A percentile compares a stretch with the other conserved stretches of the same genome.
Conservation (phyloP, 2,888 invertebrate genomes). For the Brenthis ino region DNA sequence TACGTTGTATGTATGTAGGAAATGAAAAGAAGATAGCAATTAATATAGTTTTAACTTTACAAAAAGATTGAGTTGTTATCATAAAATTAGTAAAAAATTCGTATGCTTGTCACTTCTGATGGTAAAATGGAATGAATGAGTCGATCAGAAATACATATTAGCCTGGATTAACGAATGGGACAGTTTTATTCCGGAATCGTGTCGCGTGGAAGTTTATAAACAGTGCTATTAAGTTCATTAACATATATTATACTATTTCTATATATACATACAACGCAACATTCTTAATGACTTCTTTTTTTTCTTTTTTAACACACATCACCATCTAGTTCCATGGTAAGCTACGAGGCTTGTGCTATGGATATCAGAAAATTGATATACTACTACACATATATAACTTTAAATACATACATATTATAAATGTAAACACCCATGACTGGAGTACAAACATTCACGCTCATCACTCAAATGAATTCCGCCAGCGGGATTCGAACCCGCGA, state of each 20-base stretch:
- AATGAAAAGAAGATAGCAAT: neutral
- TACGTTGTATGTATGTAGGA: neutral
- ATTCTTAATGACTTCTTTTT: too few relatives aligned
- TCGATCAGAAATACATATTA: neutral
- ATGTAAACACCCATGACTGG: too few relatives aligned
- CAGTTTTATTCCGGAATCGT: neutral
- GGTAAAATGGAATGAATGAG: neutral
- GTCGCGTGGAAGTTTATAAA: neutral
- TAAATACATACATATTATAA: too few relatives aligned
- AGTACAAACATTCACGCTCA: too few relatives aligned
- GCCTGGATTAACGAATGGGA: neutral
- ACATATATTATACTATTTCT: conserved; percentile 1
- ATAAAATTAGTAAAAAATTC: neutral
- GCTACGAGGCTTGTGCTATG: too few relatives aligned
- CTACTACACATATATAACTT: too few relatives aligned
- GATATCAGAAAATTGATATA: too few relatives aligned
- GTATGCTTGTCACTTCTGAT: neutral
- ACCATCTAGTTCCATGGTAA: too few relatives aligned
- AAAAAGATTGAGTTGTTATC: neutral
- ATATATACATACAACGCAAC: neutral
- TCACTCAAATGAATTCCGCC: too few relatives aligned
- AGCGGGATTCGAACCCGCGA: too few relatives aligned
- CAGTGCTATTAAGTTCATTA: neutral
- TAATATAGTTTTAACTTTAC: neutral
- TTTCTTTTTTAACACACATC: too few relatives aligned